phyloP scores from a whole-genome alignment of 2,113 vertebrate species.

The Heloderma charlesbogerti region DNA sequence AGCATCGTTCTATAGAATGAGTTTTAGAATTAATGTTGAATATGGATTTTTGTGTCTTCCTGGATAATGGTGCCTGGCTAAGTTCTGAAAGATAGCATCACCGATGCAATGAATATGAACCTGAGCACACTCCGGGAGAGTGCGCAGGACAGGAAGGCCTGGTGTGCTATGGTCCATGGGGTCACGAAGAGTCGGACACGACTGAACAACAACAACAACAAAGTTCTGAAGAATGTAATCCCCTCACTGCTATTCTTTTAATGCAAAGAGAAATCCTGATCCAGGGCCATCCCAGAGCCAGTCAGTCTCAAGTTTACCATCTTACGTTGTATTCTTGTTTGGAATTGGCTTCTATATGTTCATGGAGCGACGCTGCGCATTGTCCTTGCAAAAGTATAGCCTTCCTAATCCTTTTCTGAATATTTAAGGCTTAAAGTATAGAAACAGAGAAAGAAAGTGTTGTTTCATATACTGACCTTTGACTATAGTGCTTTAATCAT shows the following conservation, averaged over 20 bases:
- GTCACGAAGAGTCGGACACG: no score
- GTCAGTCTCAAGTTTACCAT: background rate
- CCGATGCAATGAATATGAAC: no score
- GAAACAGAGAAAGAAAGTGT: background rate
- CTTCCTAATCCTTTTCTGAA: background rate
- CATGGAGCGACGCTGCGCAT: background rate
- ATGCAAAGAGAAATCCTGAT: background rate
- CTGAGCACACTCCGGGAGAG: no score
- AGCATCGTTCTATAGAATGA: background rate
- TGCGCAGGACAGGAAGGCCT: no score
- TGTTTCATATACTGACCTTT: background rate
- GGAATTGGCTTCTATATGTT: background rate
- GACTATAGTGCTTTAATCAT: background rate
- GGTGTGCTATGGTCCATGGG: no score
- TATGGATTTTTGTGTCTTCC: background rate
- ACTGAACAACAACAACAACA: no score
- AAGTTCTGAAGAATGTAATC: background rate
- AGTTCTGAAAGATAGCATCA: no score
- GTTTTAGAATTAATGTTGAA: background rate
- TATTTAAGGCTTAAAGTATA: constrained; percentile 22
- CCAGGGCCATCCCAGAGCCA: background rate
- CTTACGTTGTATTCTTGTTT: background rate
- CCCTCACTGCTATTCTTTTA: background rate
- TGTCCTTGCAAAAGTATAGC: background rate
- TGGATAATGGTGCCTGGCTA: background rate